Evolutionary conservation across 2,113 vertebrate genomes (phyloP).

Genomic region (Jaculus jaculus): DNA sequence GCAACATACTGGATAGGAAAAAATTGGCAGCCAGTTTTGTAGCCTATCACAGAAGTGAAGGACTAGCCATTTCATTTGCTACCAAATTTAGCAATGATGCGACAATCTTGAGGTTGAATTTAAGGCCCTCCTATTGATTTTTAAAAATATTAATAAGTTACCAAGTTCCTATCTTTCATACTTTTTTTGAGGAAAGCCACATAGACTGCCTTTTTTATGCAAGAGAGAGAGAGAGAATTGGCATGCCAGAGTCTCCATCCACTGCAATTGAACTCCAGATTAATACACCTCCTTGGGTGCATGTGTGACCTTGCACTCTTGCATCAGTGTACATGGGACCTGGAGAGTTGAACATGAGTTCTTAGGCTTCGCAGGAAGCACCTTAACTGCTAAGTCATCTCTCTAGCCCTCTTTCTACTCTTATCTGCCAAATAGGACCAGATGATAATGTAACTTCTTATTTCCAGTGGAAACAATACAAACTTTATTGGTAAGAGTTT

Average conservation of each 20-base stretch:
- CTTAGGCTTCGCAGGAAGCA: too few relatives aligned
- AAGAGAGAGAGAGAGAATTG: too few relatives aligned
- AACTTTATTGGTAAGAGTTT: slow-evolving; percentile 52
- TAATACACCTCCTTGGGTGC: too few relatives aligned
- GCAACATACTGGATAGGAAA: background rate
- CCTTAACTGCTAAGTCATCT: too few relatives aligned
- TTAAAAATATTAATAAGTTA: slow-evolving; percentile 30
- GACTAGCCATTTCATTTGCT: slow-evolving; percentile 33
- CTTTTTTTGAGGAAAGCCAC: background rate
- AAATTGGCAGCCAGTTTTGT: background rate
- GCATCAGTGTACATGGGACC: too few relatives aligned
- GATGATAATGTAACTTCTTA: slow-evolving; percentile 61
- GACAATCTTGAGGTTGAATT: background rate
- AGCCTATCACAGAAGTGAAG: background rate
- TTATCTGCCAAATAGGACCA: slow-evolving; percentile 8
- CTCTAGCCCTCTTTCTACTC: background rate
- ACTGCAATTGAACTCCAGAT: too few relatives aligned
- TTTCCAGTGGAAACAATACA: slow-evolving; percentile 46
- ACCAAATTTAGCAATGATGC: background rate
- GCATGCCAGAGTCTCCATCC: too few relatives aligned
- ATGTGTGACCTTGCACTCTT: too few relatives aligned
- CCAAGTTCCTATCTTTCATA: slow-evolving; percentile 7
- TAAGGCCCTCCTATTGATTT: slow-evolving; percentile 47
- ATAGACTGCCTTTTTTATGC: too few relatives aligned
- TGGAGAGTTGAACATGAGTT: too few relatives aligned